Evolutionary conservation across 2,113 vertebrate species (phyloP).

Genomic region (Trogon surrucura): DNA sequence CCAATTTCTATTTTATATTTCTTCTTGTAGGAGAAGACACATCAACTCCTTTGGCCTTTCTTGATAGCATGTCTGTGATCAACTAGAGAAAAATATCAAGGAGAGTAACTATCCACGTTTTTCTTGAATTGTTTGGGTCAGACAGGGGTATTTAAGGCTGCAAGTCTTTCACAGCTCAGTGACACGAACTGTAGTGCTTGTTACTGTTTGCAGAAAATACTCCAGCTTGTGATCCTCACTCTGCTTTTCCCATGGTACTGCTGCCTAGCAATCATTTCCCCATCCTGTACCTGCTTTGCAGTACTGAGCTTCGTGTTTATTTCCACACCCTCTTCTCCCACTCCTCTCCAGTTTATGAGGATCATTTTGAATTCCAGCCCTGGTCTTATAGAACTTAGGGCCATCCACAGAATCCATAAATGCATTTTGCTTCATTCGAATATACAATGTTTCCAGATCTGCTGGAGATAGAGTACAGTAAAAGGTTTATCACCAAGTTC

Average conservation of each 20-base stretch:
- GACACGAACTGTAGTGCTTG: background rate
- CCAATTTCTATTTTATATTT: background rate
- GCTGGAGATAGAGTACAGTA: background rate
- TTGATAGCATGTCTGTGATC: background rate
- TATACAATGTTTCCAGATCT: background rate
- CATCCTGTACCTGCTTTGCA: background rate
- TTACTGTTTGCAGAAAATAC: background rate
- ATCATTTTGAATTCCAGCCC: background rate
- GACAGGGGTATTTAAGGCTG: background rate
- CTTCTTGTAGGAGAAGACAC: background rate
- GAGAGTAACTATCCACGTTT: background rate
- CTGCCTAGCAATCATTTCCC: background rate
- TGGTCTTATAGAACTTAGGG: background rate
- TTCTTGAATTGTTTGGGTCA: background rate
- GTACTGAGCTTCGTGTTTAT: background rate
- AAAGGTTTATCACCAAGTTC: background rate
- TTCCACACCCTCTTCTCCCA: background rate
- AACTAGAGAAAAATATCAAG: background rate
- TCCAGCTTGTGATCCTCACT: background rate
- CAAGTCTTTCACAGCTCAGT: background rate
- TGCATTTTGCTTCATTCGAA: background rate
- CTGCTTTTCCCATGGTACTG: background rate
- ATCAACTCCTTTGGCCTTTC: background rate
- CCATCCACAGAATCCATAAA: background rate
- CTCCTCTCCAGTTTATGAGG: background rate